A percentile compares a stretch with the other conserved stretches of the same genome.
phyloP scores from a whole-genome alignment of 2,797 vertebrate genomes.

The Enteromius thamalakanensis region DNA sequence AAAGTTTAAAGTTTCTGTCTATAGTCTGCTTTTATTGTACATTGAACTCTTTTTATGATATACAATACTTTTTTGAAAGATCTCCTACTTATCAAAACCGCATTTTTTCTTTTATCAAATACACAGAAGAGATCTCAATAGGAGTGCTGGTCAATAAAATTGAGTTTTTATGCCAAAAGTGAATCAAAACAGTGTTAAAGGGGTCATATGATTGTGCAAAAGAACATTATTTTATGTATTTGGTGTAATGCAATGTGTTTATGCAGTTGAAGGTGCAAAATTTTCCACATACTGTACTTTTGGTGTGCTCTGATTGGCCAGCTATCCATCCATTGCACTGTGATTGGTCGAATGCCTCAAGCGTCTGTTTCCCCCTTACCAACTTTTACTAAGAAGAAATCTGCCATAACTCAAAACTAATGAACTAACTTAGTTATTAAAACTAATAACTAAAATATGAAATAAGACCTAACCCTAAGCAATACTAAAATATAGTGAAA shows the following conservation, averaged over 20 bases:
- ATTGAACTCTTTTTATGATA: background rate
- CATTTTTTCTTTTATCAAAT: background rate
- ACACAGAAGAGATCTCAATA: background rate
- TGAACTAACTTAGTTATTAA: too few species aligned
- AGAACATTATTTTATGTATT: too few species aligned
- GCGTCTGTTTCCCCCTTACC: too few species aligned
- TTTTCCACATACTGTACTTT: too few species aligned
- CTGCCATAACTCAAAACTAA: background rate
- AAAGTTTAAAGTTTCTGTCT: background rate
- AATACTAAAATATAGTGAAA: background rate
- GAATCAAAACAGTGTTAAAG: background rate
- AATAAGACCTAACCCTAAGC: background rate
- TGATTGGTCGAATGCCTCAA: too few species aligned
- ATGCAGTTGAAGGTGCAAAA: too few species aligned
- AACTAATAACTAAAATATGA: background rate
- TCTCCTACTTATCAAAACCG: background rate
- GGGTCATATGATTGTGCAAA: too few species aligned
- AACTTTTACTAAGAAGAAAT: background rate
- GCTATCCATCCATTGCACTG: too few species aligned
- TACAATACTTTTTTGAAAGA: background rate
- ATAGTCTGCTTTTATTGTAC: background rate
- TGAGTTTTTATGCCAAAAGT: background rate
- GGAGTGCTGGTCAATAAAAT: background rate
- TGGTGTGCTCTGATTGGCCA: too few species aligned
- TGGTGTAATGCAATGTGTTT: too few species aligned